Conservation (phyloP, 2,888 invertebrate species). For the Icerya purchasi region DNA sequence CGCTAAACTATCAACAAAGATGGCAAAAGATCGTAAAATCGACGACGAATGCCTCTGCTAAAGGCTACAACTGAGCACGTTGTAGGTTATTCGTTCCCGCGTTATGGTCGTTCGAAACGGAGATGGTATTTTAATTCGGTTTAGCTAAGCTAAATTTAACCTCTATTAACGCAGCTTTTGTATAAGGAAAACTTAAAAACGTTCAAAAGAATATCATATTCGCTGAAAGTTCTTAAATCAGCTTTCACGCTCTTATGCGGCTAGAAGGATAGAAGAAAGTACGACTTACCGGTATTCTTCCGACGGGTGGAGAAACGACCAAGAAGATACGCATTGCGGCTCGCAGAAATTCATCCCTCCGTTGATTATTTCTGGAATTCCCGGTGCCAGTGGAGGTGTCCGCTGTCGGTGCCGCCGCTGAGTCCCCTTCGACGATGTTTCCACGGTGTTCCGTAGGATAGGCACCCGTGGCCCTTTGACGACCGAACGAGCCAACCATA, state of each 20-base stretch:
- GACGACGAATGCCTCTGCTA: too few relatives aligned
- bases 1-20: too few relatives aligned
- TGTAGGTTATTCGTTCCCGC: too few relatives aligned
- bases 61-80: too few relatives aligned
- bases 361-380: constrained; percentile 29
- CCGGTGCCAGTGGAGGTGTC: background rate
- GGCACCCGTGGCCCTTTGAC: background rate
- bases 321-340: constrained; percentile 53
- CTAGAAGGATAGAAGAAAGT: background rate
- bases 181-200: too few relatives aligned
- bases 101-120: too few relatives aligned
- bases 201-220: too few relatives aligned
- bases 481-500: background rate
- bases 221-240: too few relatives aligned
- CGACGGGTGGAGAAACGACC: constrained; percentile 45
- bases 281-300: constrained; percentile 32
- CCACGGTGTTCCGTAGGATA: background rate
- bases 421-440: background rate
- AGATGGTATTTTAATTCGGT: too few relatives aligned
- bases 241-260: background rate
- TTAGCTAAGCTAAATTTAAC: too few relatives aligned
- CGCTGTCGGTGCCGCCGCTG: background rate
- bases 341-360: constrained; percentile 35
- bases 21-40: too few relatives aligned
- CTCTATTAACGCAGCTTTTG: too few relatives aligned